phyloP scores from a whole-genome alignment of 1,140 invertebrate species.

The Formica exsecta region DNA sequence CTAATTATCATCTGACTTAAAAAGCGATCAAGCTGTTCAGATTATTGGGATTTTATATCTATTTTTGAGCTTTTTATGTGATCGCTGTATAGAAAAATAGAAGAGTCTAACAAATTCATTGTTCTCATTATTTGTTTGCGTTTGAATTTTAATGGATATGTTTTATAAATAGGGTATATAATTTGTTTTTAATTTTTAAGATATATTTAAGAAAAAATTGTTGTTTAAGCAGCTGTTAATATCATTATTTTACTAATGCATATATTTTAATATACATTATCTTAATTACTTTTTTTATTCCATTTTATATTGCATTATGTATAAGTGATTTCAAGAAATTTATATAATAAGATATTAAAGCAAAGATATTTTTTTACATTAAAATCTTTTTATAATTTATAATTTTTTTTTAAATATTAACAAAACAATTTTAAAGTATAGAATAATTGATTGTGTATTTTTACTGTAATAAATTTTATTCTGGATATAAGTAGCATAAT shows the following conservation, averaged over 20 bases:
- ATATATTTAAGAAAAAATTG: background rate
- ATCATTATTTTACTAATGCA: background rate
- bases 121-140: background rate
- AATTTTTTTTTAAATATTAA: background rate
- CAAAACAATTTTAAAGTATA: background rate
- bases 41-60: slow-evolving; percentile 22
- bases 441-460: background rate
- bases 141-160: slow-evolving; percentile 10
- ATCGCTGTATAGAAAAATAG: background rate
- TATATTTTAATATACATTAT: background rate
- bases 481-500: background rate
- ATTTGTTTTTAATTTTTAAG: background rate
- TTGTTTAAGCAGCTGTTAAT: background rate
- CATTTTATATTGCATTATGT: background rate
- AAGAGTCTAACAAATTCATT: slow-evolving; percentile 8
- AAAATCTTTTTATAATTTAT: background rate
- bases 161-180: background rate
- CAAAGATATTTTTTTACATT: background rate
- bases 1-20: slow-evolving; percentile 59
- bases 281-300: background rate
- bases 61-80: background rate
- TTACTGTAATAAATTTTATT: background rate
- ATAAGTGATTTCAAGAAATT: background rate
- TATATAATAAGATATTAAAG: background rate
- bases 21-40: slow-evolving; percentile 45